Conservation (phyloP, 1,140 invertebrate genomes). For the Venturia canescens region DNA sequence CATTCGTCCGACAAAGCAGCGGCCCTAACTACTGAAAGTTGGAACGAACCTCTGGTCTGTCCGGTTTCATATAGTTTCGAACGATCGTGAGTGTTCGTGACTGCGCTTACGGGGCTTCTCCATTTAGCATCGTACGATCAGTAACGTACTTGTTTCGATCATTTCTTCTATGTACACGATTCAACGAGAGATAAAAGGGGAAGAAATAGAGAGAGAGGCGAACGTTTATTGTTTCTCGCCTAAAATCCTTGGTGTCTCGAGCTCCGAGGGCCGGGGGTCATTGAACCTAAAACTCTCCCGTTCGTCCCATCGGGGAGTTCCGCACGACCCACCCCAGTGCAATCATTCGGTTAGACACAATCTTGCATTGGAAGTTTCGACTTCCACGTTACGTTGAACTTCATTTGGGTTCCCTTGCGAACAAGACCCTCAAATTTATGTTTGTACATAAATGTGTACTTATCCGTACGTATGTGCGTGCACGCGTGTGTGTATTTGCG, state of each 20-base stretch:
- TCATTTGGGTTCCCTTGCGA: background rate
- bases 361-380: background rate
- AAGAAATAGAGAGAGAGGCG: too few species aligned
- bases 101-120: slow-evolving; percentile 15
- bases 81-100: slow-evolving; percentile 17
- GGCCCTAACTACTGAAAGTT: slow-evolving; percentile 8
- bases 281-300: slow-evolving; percentile 17
- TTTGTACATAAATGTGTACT: background rate
- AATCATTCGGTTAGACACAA: background rate
- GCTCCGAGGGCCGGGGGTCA: background rate
- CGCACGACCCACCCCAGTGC: background rate
- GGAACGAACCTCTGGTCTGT: background rate
- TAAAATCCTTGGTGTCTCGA: slow-evolving; percentile 6
- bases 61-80: slow-evolving; percentile 12
- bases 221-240: background rate
- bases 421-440: background rate
- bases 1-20: slow-evolving; percentile 1
- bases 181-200: background rate
- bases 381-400: background rate
- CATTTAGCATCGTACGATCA: slow-evolving; percentile 14
- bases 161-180: background rate
- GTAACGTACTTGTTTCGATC: slow-evolving; percentile 15
- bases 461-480: background rate
- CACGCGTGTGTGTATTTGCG: too few species aligned
- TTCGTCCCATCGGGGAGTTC: background rate